Base-by-base conservation (phyloP, 1,140 invertebrate species). In the Tribolium castaneum region DNA sequence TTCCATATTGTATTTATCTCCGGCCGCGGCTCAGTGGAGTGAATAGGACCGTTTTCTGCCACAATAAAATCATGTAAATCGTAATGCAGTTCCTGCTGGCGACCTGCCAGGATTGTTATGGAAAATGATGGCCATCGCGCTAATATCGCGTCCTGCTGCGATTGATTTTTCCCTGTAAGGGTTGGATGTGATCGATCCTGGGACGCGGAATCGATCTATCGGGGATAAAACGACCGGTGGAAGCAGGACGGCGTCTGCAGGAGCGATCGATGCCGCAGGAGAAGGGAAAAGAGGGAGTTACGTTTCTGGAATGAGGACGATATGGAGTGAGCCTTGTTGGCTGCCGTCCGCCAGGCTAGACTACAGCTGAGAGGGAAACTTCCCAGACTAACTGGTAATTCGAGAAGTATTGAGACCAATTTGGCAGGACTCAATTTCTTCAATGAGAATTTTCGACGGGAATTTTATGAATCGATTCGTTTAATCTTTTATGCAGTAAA, bases 21-120 rank as follows among this genome's bases (percentile, higher is more conserved):
- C 19, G 54, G 54, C 4, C 19, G 22, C 54, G 54, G 54, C 54
- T 59, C 54, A 59, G 54, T 25, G 54, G 54, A 59, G 54, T 59
- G 54, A 22, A 59, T 59, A 22, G 54, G 19, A 59, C 9, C 54
- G 19, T 59, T 52, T 45, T 59, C 16, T 25, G 54, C 54, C 19
- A 59, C 54, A 59, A 59, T 59, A 59, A 59, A 59, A 59, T 59
- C 54, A 59, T 59, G 54, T 59, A 59, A 59, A 59, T 59, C 19
- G 54, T 59, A 59, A 59, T 59, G 54, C 54, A 59, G 54, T 59
- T 59, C 54, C 54, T 59, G 54, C 54, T 59, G 54, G 54, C 54
- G 54, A 59, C 54, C 19, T 59, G 54, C 54, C 54, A 25, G 54
- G 54, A 25, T 22, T 25, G 54, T 59, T 59, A 25, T 59, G 54